Evolutionary conservation across 2,113 vertebrate genomes (phyloP).

Genomic region (Rhabdomys dilectus): DNA sequence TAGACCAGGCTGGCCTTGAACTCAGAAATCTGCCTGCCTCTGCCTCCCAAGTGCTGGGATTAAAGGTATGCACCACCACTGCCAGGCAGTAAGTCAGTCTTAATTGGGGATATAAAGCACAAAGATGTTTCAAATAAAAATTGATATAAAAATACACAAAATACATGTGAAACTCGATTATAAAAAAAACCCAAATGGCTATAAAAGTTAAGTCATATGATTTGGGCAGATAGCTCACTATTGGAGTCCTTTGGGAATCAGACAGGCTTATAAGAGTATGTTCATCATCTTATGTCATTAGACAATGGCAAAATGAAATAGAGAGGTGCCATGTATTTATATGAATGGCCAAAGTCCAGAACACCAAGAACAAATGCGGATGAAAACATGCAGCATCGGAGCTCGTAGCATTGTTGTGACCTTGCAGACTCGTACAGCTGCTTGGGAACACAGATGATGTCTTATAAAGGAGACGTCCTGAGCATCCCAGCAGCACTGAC

Average conservation of each 20-base stretch:
- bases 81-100: background rate
- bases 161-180: background rate
- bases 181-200: background rate
- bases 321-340: background rate
- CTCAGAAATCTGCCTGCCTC: no score
- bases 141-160: background rate
- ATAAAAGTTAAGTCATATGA: background rate
- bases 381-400: background rate
- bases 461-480: background rate
- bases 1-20: no score
- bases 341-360: background rate
- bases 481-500: background rate
- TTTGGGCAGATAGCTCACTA: background rate
- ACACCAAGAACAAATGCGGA: background rate
- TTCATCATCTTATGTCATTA: background rate
- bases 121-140: background rate
- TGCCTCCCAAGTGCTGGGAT: no score
- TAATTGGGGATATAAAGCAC: background rate
- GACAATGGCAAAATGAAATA: background rate
- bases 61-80: no score
- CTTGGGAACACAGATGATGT: background rate
- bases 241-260: background rate
- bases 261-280: background rate
- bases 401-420: background rate
- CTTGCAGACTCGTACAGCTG: background rate